Conservation (phyloP, 2,888 invertebrate genomes). For the Brenthis hecate region DNA sequence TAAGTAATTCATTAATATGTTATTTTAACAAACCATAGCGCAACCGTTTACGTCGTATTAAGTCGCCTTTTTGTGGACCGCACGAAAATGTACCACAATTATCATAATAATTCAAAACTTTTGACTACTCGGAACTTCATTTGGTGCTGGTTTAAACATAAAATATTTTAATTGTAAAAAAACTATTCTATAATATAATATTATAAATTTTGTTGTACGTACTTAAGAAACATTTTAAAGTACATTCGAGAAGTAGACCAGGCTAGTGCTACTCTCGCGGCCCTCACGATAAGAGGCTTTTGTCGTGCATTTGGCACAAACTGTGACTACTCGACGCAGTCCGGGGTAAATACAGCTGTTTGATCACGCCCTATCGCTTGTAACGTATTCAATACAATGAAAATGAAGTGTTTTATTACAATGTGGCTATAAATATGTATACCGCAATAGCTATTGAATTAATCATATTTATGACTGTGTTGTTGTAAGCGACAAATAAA, state of each 20-base stretch:
- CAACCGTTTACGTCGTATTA: slow-evolving; percentile 44
- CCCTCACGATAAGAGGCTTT: slow-evolving; percentile 33
- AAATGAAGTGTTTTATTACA: slow-evolving; percentile 8
- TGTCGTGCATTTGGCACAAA: slow-evolving; percentile 37
- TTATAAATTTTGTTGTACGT: not conserved
- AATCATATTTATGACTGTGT: not conserved
- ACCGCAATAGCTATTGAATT: not conserved
- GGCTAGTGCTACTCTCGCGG: slow-evolving; percentile 22
- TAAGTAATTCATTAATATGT: slow-evolving; percentile 73
- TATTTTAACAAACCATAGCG: slow-evolving; percentile 76
- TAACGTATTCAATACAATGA: slow-evolving; percentile 5
- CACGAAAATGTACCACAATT: slow-evolving; percentile 19
- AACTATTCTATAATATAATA: too few species aligned
- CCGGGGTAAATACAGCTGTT: slow-evolving; percentile 32
- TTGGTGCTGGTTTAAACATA: not conserved
- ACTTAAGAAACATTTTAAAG: slow-evolving; percentile 20
- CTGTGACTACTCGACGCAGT: slow-evolving; percentile 9
- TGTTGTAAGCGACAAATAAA: not conserved
- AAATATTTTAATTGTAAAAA: not conserved
- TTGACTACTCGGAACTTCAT: not conserved
- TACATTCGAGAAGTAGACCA: slow-evolving; percentile 30
- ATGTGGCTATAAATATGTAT: slow-evolving; percentile 19
- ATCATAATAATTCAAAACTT: slow-evolving; percentile 16
- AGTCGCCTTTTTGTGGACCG: slow-evolving; percentile 27
- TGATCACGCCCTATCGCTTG: slow-evolving; percentile 6